Percentiles rank a stretch among this genome's conserved stretches.
Conservation (phyloP, 2,888 invertebrate species). For the Phengaris alcon region DNA sequence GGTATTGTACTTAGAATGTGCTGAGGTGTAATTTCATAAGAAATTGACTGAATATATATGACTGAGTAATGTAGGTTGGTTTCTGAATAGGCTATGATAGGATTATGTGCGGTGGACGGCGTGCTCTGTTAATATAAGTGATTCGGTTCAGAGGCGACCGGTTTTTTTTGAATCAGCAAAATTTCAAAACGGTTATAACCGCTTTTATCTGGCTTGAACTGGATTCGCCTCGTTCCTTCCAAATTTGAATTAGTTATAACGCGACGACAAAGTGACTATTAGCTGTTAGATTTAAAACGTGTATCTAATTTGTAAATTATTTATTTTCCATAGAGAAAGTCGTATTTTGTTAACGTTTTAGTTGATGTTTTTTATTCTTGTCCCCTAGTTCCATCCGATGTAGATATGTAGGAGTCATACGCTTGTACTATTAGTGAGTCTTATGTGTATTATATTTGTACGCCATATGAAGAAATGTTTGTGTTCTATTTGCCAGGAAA, state of each 20-base stretch:
- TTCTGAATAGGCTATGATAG: slow-evolving; percentile 74
- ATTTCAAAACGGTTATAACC: slow-evolving; percentile 2
- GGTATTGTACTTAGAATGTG: slow-evolving; percentile 70
- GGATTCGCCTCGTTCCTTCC: slow-evolving; percentile 55
- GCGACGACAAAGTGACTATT: slow-evolving; percentile 70
- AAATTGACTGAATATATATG: slow-evolving; percentile 77
- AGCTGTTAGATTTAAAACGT: slow-evolving; percentile 70
- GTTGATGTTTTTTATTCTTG: slow-evolving; percentile 75
- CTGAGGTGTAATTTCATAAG: slow-evolving; percentile 72
- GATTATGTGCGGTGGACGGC: slow-evolving; percentile 72
- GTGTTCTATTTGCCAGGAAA: slow-evolving; percentile 49
- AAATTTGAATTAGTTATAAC: slow-evolving; percentile 65
- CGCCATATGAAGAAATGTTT: slow-evolving; percentile 63
- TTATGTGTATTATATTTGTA: slow-evolving; percentile 71
- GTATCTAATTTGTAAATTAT: slow-evolving; percentile 79
- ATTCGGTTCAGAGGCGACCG: slow-evolving; percentile 52
- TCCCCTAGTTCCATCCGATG: slow-evolving; percentile 73
- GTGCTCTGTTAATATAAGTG: slow-evolving; percentile 63
- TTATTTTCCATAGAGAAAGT: slow-evolving; percentile 78
- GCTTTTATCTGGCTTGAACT: not conserved
- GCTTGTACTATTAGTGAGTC: slow-evolving; percentile 78
- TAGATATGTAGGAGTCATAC: slow-evolving; percentile 76
- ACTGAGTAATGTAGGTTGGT: slow-evolving; percentile 77
- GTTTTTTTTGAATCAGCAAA: slow-evolving; percentile 34
- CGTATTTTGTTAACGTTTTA: slow-evolving; percentile 80